phyloP scores from a whole-genome alignment of 2,888 invertebrate genomes.

The Cryptops parisi region DNA sequence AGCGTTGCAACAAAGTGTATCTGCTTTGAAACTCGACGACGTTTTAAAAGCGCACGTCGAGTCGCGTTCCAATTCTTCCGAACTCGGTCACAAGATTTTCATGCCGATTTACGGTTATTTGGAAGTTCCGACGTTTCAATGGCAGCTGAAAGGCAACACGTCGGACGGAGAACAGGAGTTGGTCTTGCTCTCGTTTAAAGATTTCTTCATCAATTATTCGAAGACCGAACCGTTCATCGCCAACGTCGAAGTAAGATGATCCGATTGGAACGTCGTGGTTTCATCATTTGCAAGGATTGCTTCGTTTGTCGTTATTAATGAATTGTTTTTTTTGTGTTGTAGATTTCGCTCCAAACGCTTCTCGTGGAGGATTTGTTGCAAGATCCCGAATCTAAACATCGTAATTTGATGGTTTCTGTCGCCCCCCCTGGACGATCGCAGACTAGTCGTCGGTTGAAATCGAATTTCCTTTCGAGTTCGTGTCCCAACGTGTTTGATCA shows the following conservation, averaged over 20 bases:
- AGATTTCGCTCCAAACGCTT: constrained; percentile 67
- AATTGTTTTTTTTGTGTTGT: background rate
- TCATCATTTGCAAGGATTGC: no score
- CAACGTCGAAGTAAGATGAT: constrained; percentile 42
- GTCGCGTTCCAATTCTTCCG: background rate
- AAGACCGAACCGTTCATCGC: constrained; percentile 52
- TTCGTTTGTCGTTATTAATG: no score
- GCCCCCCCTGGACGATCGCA: background rate
- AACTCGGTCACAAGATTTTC: constrained; percentile 18
- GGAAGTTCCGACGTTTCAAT: constrained; percentile 20
- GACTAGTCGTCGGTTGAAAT: background rate
- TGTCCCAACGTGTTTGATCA: constrained; percentile 53
- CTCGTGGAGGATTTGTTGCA: constrained; percentile 80
- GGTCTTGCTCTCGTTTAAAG: constrained; percentile 71
- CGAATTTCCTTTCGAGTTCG: constrained; percentile 53
- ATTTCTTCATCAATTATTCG: constrained; percentile 61
- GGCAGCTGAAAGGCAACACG: constrained; percentile 29
- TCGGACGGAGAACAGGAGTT: constrained; percentile 35
- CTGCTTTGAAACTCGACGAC: background rate
- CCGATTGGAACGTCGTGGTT: no score
- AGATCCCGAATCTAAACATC: constrained; percentile 58
- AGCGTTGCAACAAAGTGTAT: background rate
- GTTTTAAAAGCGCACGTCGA: background rate
- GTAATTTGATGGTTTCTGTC: constrained; percentile 63
- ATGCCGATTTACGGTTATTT: constrained; percentile 37